Conservation (phyloP, 92 coral and sea anemone genomes). For the Zoanthus gigantus region DNA sequence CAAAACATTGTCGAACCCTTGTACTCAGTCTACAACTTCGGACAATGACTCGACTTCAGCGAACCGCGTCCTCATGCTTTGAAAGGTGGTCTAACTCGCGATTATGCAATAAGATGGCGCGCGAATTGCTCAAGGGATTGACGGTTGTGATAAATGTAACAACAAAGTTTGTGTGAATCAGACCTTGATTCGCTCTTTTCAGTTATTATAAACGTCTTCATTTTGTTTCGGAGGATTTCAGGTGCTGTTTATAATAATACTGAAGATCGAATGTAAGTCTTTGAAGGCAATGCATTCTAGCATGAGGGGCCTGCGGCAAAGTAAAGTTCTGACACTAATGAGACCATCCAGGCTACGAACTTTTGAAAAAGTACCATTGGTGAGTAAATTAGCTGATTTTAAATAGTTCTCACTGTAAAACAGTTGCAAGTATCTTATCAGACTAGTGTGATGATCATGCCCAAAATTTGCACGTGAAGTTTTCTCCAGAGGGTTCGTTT, state of each 20-base stretch:
- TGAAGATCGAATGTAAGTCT: conserved; percentile 8
- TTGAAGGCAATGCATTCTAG: not conserved
- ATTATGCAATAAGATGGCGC: conserved; percentile 60
- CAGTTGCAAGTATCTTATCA: not conserved
- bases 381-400: not conserved
- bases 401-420: not conserved
- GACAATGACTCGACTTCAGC: too few relatives aligned
- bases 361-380: not conserved
- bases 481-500: not conserved
- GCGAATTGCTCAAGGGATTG: not conserved
- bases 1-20: too few relatives aligned
- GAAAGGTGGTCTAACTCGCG: not conserved
- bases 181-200: not conserved
- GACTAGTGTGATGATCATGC: not conserved
- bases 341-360: not conserved
- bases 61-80: too few relatives aligned
- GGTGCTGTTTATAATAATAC: not conserved
- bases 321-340: not conserved
- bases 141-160: too few relatives aligned
- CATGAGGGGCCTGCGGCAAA: conserved; percentile 6
- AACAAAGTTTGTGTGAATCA: not conserved
- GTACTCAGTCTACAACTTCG: too few relatives aligned
- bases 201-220: not conserved
- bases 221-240: not conserved
- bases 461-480: conserved; percentile 3